These are phyloP conservation scores for Drosophila testacea DNA, from an alignment of 2,888 invertebrate species.

Conservation along the genomic window DNA sequence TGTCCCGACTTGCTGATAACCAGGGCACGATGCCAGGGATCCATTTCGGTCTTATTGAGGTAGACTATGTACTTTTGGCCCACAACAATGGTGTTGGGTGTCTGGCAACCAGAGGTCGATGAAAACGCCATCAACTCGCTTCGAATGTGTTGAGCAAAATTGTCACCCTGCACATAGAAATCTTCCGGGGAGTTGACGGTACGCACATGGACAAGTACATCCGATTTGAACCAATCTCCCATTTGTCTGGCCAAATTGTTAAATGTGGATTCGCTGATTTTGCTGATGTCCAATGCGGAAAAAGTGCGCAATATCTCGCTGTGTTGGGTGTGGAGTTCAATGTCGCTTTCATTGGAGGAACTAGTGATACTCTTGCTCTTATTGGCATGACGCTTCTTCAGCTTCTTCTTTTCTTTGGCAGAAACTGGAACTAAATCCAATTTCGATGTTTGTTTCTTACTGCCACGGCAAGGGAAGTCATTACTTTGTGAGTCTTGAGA, in stretches of 20 bases:
- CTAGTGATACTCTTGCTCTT: not conserved
- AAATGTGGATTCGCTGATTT: not conserved
- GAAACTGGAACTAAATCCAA: not conserved
- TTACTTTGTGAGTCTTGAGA: not conserved
- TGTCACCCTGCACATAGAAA: conserved; percentile 86
- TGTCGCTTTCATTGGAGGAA: not conserved
- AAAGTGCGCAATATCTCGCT: conserved; percentile 24
- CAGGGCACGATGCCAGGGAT: conserved; percentile 88
- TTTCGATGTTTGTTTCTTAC: not conserved
- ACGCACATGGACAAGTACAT: conserved; percentile 83
- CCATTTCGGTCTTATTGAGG: conserved; percentile 85
- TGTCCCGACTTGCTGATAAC: conserved; percentile 80
- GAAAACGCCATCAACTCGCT: conserved; percentile 59
- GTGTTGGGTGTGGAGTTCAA: not conserved
- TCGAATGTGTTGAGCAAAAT: conserved; percentile 34
- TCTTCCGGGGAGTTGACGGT: conserved; percentile 88
- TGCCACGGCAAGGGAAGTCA: not conserved
- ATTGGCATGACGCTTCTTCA: not conserved
- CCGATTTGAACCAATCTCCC: conserved; percentile 49
- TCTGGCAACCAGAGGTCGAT: conserved; percentile 30
- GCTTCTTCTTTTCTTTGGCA: not conserved
- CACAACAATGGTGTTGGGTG: conserved; percentile 65
- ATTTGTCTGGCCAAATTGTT: not conserved
- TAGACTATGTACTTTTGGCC: conserved; percentile 88
- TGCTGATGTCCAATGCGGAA: conserved; percentile 31